Conservation (phyloP, 2,113 vertebrate genomes). For the Calidris pugnax region DNA sequence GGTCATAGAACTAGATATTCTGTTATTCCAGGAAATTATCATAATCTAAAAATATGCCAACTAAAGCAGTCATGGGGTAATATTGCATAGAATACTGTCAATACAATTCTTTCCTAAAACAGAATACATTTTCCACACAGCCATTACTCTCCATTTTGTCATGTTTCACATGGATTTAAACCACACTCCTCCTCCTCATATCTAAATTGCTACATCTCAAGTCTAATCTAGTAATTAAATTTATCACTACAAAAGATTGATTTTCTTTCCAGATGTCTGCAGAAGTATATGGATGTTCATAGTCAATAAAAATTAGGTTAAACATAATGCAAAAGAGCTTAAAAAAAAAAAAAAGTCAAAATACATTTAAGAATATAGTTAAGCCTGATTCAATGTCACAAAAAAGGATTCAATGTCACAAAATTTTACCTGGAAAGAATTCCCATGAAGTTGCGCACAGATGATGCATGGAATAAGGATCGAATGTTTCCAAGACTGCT, state of each 20-base stretch:
- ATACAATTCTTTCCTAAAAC: neutral
- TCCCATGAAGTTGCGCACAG: constrained; percentile 82
- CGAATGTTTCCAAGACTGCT: constrained; percentile 78
- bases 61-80: neutral
- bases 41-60: neutral
- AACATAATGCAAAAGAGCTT: neutral
- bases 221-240: neutral
- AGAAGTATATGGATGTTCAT: neutral
- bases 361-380: neutral
- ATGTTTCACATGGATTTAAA: neutral
- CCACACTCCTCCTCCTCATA: neutral
- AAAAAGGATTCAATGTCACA: neutral
- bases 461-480: constrained; percentile 80
- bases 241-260: neutral
- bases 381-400: neutral
- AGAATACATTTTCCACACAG: neutral
- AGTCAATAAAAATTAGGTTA: neutral
- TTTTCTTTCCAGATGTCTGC: neutral
- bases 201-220: neutral
- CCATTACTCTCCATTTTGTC: neutral
- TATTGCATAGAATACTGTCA: neutral
- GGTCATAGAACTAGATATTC: neutral
- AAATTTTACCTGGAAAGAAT: constrained; percentile 85
- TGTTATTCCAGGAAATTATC: neutral
- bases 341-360: neutral